These are phyloP conservation scores for Cromileptes altivelis DNA, from an alignment of 2,113 vertebrate genomes.

Conservation along the genomic window DNA sequence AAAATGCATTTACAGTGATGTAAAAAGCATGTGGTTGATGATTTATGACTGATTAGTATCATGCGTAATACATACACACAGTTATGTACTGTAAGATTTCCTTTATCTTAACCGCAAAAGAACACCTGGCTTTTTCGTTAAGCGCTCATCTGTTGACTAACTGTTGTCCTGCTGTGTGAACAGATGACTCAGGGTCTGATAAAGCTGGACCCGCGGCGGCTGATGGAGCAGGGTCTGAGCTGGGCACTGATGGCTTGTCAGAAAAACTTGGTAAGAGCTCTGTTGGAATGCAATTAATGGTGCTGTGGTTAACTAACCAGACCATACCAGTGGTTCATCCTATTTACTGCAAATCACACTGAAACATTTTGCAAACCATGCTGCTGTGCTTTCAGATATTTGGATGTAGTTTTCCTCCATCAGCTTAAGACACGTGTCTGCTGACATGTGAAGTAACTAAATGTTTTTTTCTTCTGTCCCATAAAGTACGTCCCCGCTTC, in stretches of 20 bases:
- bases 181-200: slow-evolving; percentile 90
- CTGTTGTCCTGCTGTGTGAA: slow-evolving; percentile 32
- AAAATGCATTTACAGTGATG: background rate
- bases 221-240: slow-evolving; percentile 79
- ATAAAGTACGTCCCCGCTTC: slow-evolving; percentile 93
- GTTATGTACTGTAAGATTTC: background rate
- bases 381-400: background rate
- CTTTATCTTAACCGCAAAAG: background rate
- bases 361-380: background rate
- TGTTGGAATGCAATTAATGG: background rate
- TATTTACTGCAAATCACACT: background rate
- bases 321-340: background rate
- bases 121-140: background rate
- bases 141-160: background rate
- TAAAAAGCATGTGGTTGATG: background rate
- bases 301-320: background rate
- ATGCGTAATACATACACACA: background rate
- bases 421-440: background rate
- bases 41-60: background rate
- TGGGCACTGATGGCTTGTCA: slow-evolving; percentile 81
- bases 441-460: too few relatives aligned
- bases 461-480: background rate
- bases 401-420: background rate
- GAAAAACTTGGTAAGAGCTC: slow-evolving; percentile 91
- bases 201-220: slow-evolving; percentile 81